These are phyloP conservation scores for Columbina picui DNA, from an alignment of 2,113 vertebrate species.

Conservation along the genomic window DNA sequence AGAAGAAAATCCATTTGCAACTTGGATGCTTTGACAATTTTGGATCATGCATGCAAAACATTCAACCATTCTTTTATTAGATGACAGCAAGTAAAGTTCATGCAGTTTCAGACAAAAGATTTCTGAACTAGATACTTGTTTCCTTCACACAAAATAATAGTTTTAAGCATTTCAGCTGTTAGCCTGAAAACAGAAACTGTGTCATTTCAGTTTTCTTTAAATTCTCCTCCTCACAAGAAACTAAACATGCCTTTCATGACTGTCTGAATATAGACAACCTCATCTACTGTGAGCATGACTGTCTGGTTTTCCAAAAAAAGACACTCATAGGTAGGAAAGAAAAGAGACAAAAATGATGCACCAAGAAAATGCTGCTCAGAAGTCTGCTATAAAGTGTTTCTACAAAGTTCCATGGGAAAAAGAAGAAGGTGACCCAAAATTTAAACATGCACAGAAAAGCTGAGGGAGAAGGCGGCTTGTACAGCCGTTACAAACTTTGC, in stretches of 20 bases:
- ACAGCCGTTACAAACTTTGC: slow-evolving; percentile 46
- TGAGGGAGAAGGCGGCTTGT: slow-evolving; percentile 35
- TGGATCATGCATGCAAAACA: slow-evolving; percentile 83
- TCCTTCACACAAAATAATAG: slow-evolving; percentile 58
- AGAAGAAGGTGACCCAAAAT: slow-evolving; percentile 70
- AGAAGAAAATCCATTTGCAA: slow-evolving; percentile 70
- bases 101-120: slow-evolving; percentile 71
- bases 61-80: slow-evolving; percentile 73
- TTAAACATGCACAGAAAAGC: slow-evolving; percentile 76
- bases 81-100: slow-evolving; percentile 71
- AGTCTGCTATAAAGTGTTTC: slow-evolving; percentile 51
- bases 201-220: slow-evolving; percentile 51
- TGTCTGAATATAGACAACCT: slow-evolving; percentile 52
- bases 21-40: slow-evolving; percentile 83
- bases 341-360: slow-evolving; percentile 38
- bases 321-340: slow-evolving; percentile 58
- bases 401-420: slow-evolving; percentile 63
- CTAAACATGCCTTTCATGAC: slow-evolving; percentile 50
- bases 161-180: slow-evolving; percentile 51
- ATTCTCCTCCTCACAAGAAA: slow-evolving; percentile 48
- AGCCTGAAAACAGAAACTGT: slow-evolving; percentile 51
- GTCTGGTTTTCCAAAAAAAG: slow-evolving; percentile 56
- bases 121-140: slow-evolving; percentile 60
- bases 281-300: slow-evolving; percentile 54
- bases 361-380: slow-evolving; percentile 38